Evolutionary conservation across 2,113 vertebrate genomes (phyloP).

Genomic region (Peromyscus leucopus): DNA sequence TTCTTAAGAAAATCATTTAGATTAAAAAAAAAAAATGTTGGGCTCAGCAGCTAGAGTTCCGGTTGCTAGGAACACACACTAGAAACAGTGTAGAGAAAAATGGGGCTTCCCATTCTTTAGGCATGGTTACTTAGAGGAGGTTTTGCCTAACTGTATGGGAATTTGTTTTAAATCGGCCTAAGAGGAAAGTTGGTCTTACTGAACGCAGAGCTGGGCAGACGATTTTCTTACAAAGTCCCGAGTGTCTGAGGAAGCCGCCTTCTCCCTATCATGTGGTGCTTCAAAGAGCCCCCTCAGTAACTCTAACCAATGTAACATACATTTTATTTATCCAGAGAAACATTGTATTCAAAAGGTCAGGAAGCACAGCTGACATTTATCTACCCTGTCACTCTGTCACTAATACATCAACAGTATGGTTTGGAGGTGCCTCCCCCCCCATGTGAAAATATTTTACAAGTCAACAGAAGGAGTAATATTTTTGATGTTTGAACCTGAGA

Average conservation of each 20-base stretch:
- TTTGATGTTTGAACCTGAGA: background rate
- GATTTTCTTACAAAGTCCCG: constrained; percentile 42
- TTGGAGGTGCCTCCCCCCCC: accelerated
- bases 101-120: background rate
- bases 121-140: constrained; percentile 11
- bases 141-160: constrained; percentile 16
- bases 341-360: constrained; percentile 14
- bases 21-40: constrained; percentile 64
- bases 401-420: background rate
- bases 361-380: background rate
- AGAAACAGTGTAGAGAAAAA: constrained; percentile 38
- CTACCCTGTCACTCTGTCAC: background rate
- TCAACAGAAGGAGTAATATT: background rate
- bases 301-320: background rate
- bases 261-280: background rate
- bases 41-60: constrained; percentile 48
- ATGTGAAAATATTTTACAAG: constrained; percentile 19
- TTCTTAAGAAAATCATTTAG: constrained; percentile 62
- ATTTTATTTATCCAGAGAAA: background rate
- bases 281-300: background rate
- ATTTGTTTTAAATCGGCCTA: background rate
- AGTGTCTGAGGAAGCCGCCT: background rate
- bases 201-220: background rate
- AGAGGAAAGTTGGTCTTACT: constrained; percentile 25
- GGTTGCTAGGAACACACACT: background rate